phyloP scores from a whole-genome alignment of 2,113 vertebrate genomes.

The Vombatus ursinus region DNA sequence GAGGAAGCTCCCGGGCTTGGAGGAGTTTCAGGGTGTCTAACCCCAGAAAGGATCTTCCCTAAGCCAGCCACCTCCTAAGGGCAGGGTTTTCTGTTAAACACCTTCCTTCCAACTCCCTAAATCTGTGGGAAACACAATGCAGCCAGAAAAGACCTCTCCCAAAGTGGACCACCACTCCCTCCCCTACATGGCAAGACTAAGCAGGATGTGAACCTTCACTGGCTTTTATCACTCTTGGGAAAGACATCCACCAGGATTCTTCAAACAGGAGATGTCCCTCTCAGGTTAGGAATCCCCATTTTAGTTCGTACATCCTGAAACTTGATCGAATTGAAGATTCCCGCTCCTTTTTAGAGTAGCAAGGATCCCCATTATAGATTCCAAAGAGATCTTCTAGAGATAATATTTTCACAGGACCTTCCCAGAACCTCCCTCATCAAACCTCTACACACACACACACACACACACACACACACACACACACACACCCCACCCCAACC shows the following conservation, averaged over 20 bases:
- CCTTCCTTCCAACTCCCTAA: background rate
- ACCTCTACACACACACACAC: background rate
- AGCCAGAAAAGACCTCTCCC: background rate
- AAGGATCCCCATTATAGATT: background rate
- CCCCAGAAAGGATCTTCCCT: conserved; percentile 30
- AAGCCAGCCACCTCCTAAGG: background rate
- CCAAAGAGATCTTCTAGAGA: background rate
- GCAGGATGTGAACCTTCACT: background rate
- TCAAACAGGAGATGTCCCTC: background rate
- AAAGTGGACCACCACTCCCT: background rate
- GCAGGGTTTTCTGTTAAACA: background rate
- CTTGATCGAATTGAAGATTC: background rate
- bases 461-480: too few species aligned
- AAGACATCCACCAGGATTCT: background rate
- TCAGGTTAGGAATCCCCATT: background rate
- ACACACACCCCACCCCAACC: background rate
- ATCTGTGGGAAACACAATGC: background rate
- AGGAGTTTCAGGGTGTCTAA: conserved; percentile 34
- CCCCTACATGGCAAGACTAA: background rate
- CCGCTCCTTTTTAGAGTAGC: too few species aligned
- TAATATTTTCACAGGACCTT: background rate
- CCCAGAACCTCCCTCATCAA: rapidly evolving
- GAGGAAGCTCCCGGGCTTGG: conserved; percentile 57
- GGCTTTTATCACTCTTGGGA: background rate
- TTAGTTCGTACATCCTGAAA: background rate